Percentiles rank a stretch among this genome's conserved stretches.
Evolutionary conservation across 1,140 invertebrate species (phyloP).

Genomic region (Penaeus vannamei): DNA sequence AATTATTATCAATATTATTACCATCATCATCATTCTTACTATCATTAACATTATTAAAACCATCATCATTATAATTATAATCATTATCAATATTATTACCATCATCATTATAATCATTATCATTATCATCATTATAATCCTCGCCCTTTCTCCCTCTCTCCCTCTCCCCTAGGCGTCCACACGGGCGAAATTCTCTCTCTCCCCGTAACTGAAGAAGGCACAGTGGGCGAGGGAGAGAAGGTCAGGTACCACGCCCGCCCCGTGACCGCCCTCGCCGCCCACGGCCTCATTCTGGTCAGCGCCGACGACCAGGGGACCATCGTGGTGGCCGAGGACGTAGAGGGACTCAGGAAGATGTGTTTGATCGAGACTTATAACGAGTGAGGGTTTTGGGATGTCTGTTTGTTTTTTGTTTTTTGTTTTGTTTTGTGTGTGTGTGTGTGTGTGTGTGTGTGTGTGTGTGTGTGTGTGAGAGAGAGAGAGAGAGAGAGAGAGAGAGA

Average conservation of each 20-base stretch:
- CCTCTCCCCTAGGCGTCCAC: slow-evolving; percentile 3
- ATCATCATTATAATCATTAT: neutral
- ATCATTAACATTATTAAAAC: too few relatives aligned
- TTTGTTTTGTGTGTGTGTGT: too few relatives aligned
- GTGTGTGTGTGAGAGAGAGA: too few relatives aligned
- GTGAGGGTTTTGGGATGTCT: too few relatives aligned
- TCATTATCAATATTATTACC: too few relatives aligned
- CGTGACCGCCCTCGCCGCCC: slow-evolving; percentile 52
- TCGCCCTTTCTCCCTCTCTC: neutral
- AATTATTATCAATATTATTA: too few relatives aligned
- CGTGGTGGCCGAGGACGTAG: slow-evolving; percentile 22
- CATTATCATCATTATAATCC: neutral
- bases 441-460: too few relatives aligned
- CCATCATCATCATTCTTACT: too few relatives aligned
- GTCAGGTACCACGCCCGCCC: slow-evolving; percentile 53
- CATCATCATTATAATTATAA: too few relatives aligned
- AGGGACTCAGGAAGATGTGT: slow-evolving; percentile 18
- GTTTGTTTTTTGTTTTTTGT: too few relatives aligned
- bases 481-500: too few relatives aligned
- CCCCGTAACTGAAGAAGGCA: neutral
- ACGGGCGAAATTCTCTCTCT: slow-evolving; percentile 50
- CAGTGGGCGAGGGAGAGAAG: neutral
- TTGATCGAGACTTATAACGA: slow-evolving; percentile 32
- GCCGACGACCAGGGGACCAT: slow-evolving; percentile 48
- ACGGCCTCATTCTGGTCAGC: slow-evolving; percentile 38